These are phyloP conservation scores for Melanotaenia boesemani DNA, from an alignment of 2,797 vertebrate species.

Conservation along the genomic window DNA sequence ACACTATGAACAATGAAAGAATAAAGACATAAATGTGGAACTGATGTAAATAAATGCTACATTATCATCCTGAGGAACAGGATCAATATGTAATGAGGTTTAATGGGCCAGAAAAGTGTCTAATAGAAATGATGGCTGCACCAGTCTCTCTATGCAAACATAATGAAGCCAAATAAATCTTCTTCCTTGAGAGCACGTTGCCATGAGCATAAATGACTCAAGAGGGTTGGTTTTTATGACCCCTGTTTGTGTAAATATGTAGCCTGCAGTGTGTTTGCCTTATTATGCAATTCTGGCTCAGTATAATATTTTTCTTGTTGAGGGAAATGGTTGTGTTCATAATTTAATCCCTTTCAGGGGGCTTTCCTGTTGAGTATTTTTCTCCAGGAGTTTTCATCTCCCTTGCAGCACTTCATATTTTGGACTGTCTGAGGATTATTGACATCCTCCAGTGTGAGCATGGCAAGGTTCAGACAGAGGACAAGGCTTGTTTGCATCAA, in stretches of 20 bases:
- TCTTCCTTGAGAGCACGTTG: constrained; percentile 71
- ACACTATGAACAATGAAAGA: constrained; percentile 51
- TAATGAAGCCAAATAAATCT: constrained; percentile 76
- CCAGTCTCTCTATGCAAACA: constrained; percentile 62
- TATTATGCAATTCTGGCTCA: constrained; percentile 61
- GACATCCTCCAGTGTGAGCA: constrained; percentile 53
- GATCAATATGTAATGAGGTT: constrained; percentile 81
- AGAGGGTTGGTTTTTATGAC: constrained; percentile 68
- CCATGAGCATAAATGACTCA: constrained; percentile 68
- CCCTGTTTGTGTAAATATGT: constrained; percentile 79
- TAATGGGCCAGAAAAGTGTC: constrained; percentile 81
- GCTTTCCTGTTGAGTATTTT: constrained; percentile 42
- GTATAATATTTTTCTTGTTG: constrained; percentile 49
- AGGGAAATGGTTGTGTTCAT: constrained; percentile 59
- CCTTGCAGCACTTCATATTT: constrained; percentile 37
- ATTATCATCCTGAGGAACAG: constrained; percentile 64
- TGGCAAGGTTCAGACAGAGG: constrained; percentile 64
- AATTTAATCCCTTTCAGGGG: constrained; percentile 57
- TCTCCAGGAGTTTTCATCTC: constrained; percentile 25
- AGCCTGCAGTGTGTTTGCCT: constrained; percentile 70
- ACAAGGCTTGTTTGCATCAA: constrained; percentile 59
- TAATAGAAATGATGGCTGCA: constrained; percentile 74
- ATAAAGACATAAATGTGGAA: constrained; percentile 58
- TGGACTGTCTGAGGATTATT: constrained; percentile 52
- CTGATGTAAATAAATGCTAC: constrained; percentile 62